A percentile compares a stretch with the other conserved stretches of the same genome.
Conservation (phyloP, 2,113 vertebrate genomes). For the Garra rufa region DNA sequence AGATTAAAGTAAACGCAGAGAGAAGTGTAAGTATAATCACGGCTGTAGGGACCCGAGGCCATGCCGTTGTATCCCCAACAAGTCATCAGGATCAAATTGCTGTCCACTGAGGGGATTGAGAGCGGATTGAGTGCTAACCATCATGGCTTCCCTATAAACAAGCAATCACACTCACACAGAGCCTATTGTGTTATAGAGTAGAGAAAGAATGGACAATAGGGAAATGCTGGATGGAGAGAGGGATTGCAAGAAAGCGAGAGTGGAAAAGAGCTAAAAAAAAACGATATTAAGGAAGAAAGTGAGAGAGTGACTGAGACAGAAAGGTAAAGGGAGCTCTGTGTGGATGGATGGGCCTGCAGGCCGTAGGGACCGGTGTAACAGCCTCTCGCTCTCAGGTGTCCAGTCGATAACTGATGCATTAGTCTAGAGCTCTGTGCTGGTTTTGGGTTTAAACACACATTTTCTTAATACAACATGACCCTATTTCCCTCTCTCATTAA, state of each 20-base stretch:
- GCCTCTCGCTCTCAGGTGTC: conserved; percentile 76
- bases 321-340: conserved; percentile 29
- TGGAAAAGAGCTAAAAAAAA: conserved; percentile 16
- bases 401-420: conserved; percentile 85
- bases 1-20: background rate
- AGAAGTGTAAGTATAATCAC: conserved; percentile 7
- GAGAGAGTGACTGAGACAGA: conserved; percentile 50
- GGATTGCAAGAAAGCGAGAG: conserved; percentile 41
- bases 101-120: conserved; percentile 65
- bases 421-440: conserved; percentile 74
- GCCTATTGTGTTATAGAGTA: conserved; percentile 62
- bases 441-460: conserved; percentile 84
- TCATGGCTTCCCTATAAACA: conserved; percentile 62
- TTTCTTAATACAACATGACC: conserved; percentile 84
- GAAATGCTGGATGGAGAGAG: background rate
- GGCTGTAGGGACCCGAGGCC: conserved; percentile 29
- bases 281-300: conserved; percentile 32
- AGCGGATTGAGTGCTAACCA: conserved; percentile 64
- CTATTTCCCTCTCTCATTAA: conserved; percentile 82
- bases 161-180: conserved; percentile 55
- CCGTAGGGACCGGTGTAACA: conserved; percentile 68
- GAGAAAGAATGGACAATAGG: conserved; percentile 3
- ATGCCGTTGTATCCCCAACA: conserved; percentile 52
- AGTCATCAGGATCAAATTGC: conserved; percentile 70
- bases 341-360: conserved; percentile 67